A percentile compares a stretch with the other conserved stretches of the same genome.
Conservation (phyloP, 2,797 vertebrate genomes). For the Megalops cyprinoides region DNA sequence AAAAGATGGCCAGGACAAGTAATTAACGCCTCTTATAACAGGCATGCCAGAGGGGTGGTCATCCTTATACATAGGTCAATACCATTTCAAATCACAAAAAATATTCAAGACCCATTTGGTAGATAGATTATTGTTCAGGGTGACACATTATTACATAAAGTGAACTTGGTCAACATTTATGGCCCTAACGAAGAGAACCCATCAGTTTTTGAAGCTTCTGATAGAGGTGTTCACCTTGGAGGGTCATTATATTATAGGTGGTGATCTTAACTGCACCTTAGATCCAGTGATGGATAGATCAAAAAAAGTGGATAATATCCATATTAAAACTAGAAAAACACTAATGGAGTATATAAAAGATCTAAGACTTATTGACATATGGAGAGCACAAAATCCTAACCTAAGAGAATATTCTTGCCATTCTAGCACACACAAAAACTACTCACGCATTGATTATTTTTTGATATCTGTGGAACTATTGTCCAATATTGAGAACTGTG, state of each 20-base stretch:
- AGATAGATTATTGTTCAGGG: conserved; percentile 29
- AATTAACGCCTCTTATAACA: background rate
- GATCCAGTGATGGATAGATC: background rate
- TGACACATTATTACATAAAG: conserved; percentile 18
- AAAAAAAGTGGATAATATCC: background rate
- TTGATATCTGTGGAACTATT: conserved; percentile 24
- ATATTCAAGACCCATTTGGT: conserved; percentile 12
- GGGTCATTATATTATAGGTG: background rate
- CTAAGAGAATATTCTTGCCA: conserved; percentile 26
- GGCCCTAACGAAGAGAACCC: conserved; percentile 21
- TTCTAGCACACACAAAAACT: conserved; percentile 18
- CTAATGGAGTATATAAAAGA: background rate
- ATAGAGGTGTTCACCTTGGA: background rate
- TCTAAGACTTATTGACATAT: conserved; percentile 2
- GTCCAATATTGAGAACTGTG: conserved; percentile 10
- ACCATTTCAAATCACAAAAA: conserved; percentile 20
- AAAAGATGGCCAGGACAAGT: too few species aligned
- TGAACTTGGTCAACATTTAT: conserved; percentile 16
- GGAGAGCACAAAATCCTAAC: background rate
- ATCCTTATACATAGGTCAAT: conserved; percentile 32
- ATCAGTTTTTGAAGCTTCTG: conserved; percentile 18
- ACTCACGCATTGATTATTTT: conserved; percentile 32
- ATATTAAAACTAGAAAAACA: conserved; percentile 22
- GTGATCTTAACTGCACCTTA: conserved; percentile 5
- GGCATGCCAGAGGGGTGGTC: conserved; percentile 14